Evolutionary conservation across 2,888 invertebrate genomes (phyloP), one percentile per base, ranked within the genome.

Genomic region (Hypena proboscidalis): DNA sequence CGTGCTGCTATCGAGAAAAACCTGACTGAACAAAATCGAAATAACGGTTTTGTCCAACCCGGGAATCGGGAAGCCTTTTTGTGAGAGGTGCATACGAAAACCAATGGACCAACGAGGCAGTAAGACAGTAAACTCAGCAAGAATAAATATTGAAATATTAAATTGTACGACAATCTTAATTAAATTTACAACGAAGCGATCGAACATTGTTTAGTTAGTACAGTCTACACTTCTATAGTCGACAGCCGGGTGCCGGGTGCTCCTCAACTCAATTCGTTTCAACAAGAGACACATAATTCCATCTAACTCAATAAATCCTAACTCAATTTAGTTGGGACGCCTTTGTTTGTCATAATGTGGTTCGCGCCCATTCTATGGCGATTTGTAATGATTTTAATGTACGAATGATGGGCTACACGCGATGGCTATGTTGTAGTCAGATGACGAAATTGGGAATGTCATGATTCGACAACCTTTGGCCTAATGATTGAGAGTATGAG

Each of bases 371-470:
- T 85, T 72, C 73, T 66, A 77, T 74, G 59, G 61, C 77, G 77
- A 88, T 88, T 89, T 85, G 86, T 85, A 83, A 87, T 83, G 77
- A 86, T 80, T 89, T 85, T 84, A 84, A 85, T 85, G 83, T 65
- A 70, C 65, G 67, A 75, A 75, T 77, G 75, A 76, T 76, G 72
- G 15, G 50, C 54, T 46, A 52, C 56, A 50, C 27, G 64, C 70
- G 44, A 63, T n/a, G n/a, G n/a, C n/a, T n/a, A n/a, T n/a, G n/a
- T n/a, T n/a, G n/a, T n/a, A n/a, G n/a, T n/a, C 3, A 23, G 8
- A 3, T 22, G 58, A 26, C 3, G 20, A 22, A 27, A 35, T 5
- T 7, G 4, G 21, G n/a, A n/a, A n/a, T n/a, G n/a, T n/a, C n/a
- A n/a, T n/a, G n/a, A n/a, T n/a, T n/a, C n/a, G n/a, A n/a, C n/a